Evolutionary conservation across 2,888 invertebrate genomes (phyloP).

Genomic region (Phorcus lineatus): DNA sequence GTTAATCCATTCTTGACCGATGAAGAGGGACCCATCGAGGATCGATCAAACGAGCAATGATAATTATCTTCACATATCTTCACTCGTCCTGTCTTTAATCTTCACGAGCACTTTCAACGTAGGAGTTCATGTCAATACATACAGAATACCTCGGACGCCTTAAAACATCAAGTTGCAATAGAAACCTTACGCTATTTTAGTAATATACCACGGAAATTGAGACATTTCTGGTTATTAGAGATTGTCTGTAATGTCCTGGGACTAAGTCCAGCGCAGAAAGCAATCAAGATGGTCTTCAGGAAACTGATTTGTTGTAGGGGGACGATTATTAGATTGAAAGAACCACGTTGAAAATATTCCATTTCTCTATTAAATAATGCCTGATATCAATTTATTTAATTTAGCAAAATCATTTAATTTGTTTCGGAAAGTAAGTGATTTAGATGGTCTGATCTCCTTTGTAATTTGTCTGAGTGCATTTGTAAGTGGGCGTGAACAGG

Average conservation of each 20-base stretch:
- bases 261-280: not conserved
- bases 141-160: not conserved
- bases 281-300: not conserved
- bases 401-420: not conserved
- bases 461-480: not conserved
- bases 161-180: not conserved
- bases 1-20: not conserved
- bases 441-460: not conserved
- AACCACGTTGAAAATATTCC: not conserved
- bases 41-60: not conserved
- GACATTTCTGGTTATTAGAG: not conserved
- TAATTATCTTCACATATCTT: conserved; percentile 2
- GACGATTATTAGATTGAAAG: not conserved
- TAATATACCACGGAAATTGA: not conserved
- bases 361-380: not conserved
- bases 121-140: not conserved
- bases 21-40: not conserved
- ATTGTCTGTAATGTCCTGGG: not conserved
- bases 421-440: not conserved
- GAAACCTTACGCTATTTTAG: not conserved
- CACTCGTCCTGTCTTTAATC: not conserved
- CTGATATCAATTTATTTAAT: not conserved
- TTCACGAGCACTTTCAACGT: not conserved
- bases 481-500: no score
- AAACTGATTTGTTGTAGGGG: not conserved